phyloP scores from a whole-genome alignment of 2,113 vertebrate species.

The Eurypyga helias region DNA sequence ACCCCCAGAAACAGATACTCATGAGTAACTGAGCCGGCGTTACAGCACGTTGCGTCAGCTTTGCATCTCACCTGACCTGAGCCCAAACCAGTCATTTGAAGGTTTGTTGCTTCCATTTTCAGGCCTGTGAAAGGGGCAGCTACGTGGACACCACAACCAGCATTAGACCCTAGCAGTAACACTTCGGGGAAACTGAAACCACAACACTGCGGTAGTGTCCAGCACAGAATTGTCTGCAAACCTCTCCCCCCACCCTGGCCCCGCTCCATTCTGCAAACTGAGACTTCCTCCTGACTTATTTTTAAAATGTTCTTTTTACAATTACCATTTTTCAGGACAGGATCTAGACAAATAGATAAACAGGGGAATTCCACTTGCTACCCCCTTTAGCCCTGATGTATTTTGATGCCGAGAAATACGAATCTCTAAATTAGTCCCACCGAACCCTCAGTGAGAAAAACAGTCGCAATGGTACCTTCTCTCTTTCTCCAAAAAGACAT shows the following conservation, averaged over 20 bases:
- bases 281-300: constrained; percentile 22
- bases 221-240: background rate
- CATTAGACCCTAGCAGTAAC: background rate
- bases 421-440: background rate
- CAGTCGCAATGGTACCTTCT: background rate
- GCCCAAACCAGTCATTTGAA: background rate
- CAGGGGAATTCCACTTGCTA: background rate
- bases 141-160: background rate
- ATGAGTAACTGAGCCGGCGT: accelerated
- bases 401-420: background rate
- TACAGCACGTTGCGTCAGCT: background rate
- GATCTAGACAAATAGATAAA: background rate
- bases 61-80: background rate
- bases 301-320: background rate
- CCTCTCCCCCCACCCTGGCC: background rate
- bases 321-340: background rate
- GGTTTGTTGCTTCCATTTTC: background rate
- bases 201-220: background rate
- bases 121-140: background rate
- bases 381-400: background rate
- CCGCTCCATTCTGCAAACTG: background rate
- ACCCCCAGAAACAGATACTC: background rate
- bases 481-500: background rate
- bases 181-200: background rate
- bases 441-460: background rate